Evolutionary conservation across 2,888 invertebrate species (phyloP).

Genomic region (Zygothrica quintamaculata): DNA sequence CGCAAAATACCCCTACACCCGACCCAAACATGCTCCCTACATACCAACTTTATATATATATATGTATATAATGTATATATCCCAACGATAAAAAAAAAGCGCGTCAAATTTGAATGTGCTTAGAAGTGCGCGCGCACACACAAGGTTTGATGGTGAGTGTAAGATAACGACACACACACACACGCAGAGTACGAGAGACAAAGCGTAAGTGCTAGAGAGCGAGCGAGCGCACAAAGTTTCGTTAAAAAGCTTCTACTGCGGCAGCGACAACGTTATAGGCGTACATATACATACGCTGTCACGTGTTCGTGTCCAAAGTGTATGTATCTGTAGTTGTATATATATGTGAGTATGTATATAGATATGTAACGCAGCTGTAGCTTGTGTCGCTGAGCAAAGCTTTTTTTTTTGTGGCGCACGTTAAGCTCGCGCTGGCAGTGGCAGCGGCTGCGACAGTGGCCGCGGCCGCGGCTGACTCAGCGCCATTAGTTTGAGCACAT

Average conservation of each 20-base stretch:
- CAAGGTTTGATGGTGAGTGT: not conserved
- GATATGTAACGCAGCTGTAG: conserved; percentile 41
- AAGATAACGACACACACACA: conserved; percentile 18
- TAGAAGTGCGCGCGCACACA: conserved; percentile 69
- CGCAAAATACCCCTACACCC: conserved; percentile 63
- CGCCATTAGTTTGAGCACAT: conserved; percentile 72
- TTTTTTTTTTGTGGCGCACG: conserved; percentile 47
- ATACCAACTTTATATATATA: conserved; percentile 6
- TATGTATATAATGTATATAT: conserved; percentile 47
- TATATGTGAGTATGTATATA: conserved; percentile 21
- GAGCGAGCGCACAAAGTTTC: conserved; percentile 48
- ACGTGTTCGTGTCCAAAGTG: conserved; percentile 55
- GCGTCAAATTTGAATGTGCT: conserved; percentile 67
- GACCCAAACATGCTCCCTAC: conserved; percentile 25
- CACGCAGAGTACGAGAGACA: not conserved
- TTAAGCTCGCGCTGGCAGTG: conserved; percentile 33
- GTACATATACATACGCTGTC: conserved; percentile 39
- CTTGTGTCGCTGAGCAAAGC: conserved; percentile 49
- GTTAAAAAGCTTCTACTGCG: conserved; percentile 66
- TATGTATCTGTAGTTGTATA: conserved; percentile 39
- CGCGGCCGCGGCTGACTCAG: conserved; percentile 66
- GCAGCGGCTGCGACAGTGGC: conserved; percentile 26
- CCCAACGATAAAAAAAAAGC: conserved; percentile 66
- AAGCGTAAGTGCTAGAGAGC: conserved; percentile 5
- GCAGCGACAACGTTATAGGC: conserved; percentile 25